These are phyloP conservation scores for Lamellibrachia luymesi DNA, from an alignment of 1,140 invertebrate species.

Conservation along the genomic window DNA sequence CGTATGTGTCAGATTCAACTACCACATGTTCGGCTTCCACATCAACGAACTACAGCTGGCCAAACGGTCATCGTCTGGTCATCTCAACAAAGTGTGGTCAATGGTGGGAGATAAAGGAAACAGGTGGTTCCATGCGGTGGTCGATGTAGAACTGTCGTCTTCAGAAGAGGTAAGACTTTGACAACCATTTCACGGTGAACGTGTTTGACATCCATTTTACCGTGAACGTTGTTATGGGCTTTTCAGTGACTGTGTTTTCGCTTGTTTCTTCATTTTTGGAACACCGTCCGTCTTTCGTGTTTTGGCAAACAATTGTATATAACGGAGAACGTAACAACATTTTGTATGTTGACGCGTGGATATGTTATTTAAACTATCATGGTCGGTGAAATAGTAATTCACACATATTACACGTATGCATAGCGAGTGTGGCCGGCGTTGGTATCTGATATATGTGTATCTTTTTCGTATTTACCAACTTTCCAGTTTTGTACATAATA, in stretches of 20 bases:
- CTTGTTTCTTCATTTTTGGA: background rate
- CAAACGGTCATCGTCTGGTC: background rate
- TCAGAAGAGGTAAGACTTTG: background rate
- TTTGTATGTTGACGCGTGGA: background rate
- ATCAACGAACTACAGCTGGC: constrained; percentile 38
- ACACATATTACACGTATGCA: background rate
- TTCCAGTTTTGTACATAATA: background rate
- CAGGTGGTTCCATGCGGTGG: constrained; percentile 37
- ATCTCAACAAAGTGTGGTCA: constrained; percentile 30
- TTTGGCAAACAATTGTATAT: background rate
- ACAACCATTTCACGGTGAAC: background rate
- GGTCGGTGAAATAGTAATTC: background rate
- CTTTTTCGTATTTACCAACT: background rate
- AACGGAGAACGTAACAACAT: too few species aligned
- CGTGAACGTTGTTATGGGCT: background rate
- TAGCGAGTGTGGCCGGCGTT: background rate
- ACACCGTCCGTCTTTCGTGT: background rate
- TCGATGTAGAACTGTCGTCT: background rate
- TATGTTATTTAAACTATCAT: background rate
- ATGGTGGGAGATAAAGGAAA: constrained; percentile 24
- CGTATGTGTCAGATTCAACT: constrained; percentile 64
- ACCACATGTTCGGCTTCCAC: constrained; percentile 72
- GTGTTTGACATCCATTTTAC: background rate
- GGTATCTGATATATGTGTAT: background rate
- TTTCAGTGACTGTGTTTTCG: background rate